A percentile compares a stretch with the other conserved stretches of the same genome.
Conservation (phyloP, 2,797 vertebrate genomes). For the Catamblyrhynchus diadema region DNA sequence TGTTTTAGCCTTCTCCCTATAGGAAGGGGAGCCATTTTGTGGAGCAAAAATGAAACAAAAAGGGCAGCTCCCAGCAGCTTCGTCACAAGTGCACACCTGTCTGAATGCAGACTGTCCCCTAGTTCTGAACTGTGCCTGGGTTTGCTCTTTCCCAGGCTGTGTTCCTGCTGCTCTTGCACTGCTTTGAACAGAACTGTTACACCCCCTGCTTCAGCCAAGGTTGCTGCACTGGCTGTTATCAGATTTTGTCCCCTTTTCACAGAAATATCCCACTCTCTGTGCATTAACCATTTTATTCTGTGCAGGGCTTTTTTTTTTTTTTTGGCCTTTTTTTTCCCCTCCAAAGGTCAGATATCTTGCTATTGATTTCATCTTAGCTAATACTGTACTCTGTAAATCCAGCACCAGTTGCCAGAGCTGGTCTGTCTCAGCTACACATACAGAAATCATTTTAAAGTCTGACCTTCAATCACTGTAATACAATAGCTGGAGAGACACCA, state of each 20-base stretch:
- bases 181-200: fast-evolving
- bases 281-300: neutral
- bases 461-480: constrained; percentile 31
- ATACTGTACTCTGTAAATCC: neutral
- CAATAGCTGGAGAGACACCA: neutral
- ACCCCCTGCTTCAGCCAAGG: neutral
- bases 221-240: neutral
- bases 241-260: neutral
- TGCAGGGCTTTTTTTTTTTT: fast-evolving
- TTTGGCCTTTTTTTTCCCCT: fast-evolving
- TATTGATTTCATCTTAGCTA: neutral
- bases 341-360: neutral
- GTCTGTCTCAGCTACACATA: neutral
- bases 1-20: neutral
- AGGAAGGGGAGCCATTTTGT: neutral
- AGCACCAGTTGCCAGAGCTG: neutral
- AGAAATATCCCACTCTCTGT: neutral
- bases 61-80: neutral
- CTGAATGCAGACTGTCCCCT: neutral
- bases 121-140: neutral
- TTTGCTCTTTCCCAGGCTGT: neutral
- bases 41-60: neutral
- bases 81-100: neutral
- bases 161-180: neutral
- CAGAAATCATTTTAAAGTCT: neutral